These are phyloP conservation scores for Tenthredo scrophulariae DNA, from an alignment of 2,888 invertebrate genomes.

Conservation along the genomic window DNA sequence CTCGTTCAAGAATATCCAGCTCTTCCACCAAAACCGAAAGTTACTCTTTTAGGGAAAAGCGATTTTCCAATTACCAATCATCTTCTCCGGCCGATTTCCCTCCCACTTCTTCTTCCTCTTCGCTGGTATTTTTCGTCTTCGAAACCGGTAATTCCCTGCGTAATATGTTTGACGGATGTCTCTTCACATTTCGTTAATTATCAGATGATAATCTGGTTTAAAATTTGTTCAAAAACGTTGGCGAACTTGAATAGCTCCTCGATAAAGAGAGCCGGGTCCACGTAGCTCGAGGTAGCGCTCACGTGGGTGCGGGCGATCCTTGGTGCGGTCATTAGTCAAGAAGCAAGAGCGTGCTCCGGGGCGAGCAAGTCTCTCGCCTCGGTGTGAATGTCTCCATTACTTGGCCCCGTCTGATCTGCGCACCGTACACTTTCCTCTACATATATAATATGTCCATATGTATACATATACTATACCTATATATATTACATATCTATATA, in stretches of 20 bases:
- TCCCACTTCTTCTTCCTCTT: neutral
- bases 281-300: constrained; percentile 29
- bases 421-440: constrained; percentile 12
- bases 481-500: no score
- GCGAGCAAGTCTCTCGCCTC: constrained; percentile 41
- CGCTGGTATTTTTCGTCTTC: neutral
- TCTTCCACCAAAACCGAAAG: neutral
- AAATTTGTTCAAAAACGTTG: neutral
- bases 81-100: neutral
- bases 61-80: neutral
- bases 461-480: neutral
- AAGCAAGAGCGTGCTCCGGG: constrained; percentile 48
- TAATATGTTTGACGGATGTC: no score
- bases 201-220: neutral
- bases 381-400: constrained; percentile 53
- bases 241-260: neutral
- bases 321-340: constrained; percentile 53
- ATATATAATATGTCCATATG: neutral
- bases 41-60: neutral
- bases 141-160: neutral
- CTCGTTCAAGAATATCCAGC: neutral
- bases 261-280: constrained; percentile 11
- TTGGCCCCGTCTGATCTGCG: constrained; percentile 48
- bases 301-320: constrained; percentile 49
- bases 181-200: neutral